Conservation (phyloP, 2,113 vertebrate species). For the Delphinus delphis region DNA sequence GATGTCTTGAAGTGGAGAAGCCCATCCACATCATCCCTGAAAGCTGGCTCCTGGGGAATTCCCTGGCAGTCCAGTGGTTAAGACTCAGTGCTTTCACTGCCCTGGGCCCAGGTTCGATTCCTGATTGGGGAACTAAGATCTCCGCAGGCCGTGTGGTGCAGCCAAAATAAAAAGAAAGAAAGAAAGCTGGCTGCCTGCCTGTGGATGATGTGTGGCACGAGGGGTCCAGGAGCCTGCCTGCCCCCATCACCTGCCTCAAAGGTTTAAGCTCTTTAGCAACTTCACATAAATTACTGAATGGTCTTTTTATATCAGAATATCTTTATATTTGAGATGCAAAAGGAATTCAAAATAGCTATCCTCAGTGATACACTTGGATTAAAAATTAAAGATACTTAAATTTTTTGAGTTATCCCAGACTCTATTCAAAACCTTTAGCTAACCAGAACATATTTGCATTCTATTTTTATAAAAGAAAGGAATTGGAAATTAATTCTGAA, state of each 20-base stretch:
- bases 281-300: background rate
- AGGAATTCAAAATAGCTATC: background rate
- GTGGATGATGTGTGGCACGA: background rate
- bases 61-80: background rate
- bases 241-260: background rate
- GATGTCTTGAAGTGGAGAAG: background rate
- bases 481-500: background rate
- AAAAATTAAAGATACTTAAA: background rate
- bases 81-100: background rate
- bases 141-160: background rate
- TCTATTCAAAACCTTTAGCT: background rate
- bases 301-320: background rate
- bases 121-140: background rate
- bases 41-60: background rate
- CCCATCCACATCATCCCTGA: background rate
- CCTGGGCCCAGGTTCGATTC: background rate
- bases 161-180: background rate
- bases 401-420: background rate
- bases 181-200: too few species aligned
- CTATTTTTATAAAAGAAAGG: background rate
- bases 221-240: background rate
- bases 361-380: background rate
- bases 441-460: background rate
- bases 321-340: slow-evolving; percentile 13
- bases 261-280: background rate